Conservation (phyloP, 2,113 vertebrate genomes). For the Machaerirhynchus nigripectus region DNA sequence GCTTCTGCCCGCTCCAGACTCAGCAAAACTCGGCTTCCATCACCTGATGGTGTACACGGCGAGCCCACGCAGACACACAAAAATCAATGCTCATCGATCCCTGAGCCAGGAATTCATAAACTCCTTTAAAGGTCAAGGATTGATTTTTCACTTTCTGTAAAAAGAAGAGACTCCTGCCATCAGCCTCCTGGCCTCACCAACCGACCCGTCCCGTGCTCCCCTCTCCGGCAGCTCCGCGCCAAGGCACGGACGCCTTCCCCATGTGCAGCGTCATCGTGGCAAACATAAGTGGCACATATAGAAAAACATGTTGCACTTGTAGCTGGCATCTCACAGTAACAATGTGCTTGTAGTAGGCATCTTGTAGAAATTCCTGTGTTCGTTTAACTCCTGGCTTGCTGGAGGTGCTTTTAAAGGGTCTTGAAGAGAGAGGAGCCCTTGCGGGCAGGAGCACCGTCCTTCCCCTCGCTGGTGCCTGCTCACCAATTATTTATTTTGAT, state of each 20-base stretch:
- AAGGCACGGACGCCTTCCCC: background rate
- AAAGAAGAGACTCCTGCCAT: slow-evolving; percentile 63
- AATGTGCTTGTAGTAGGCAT: background rate
- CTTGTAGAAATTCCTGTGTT: background rate
- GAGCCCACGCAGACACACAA: slow-evolving; percentile 61
- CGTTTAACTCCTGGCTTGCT: background rate
- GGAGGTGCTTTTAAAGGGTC: background rate
- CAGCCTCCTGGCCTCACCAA: background rate
- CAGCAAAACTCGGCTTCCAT: slow-evolving; percentile 65
- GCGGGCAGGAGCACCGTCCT: background rate
- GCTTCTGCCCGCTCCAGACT: slow-evolving; percentile 37
- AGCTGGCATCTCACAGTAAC: background rate
- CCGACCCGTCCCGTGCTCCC: background rate
- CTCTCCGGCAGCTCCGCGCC: background rate
- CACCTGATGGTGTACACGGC: slow-evolving; percentile 26
- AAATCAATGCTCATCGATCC: slow-evolving; percentile 78
- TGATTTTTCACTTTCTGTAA: slow-evolving; percentile 72
- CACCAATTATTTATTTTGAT: too few species aligned
- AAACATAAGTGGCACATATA: rapidly evolving
- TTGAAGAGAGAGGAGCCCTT: background rate
- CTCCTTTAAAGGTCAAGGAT: slow-evolving; percentile 80
- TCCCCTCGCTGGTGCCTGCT: too few species aligned
- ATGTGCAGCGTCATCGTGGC: rapidly evolving
- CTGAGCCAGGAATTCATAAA: slow-evolving; percentile 79
- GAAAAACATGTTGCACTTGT: background rate